These are phyloP conservation scores for Buphagus erythrorhynchus DNA, from an alignment of 2,797 vertebrate species.

Conservation along the genomic window DNA sequence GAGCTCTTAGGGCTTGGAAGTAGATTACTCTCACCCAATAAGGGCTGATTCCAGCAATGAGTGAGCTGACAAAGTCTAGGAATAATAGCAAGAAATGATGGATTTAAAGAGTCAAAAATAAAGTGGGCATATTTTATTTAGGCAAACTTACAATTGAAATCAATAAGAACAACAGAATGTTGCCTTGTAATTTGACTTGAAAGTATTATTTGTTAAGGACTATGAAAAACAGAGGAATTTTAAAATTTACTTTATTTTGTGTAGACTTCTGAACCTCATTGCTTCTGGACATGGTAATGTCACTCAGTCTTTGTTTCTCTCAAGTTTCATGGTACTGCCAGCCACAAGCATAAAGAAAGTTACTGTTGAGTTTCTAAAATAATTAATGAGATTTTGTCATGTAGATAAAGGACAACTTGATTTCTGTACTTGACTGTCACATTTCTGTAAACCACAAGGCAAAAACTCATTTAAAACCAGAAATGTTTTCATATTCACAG, in stretches of 20 bases:
- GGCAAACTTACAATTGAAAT: constrained; percentile 5
- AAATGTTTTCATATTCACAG: background rate
- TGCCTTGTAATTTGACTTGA: background rate
- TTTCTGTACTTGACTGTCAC: accelerated
- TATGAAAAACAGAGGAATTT: background rate
- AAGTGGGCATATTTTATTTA: background rate
- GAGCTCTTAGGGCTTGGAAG: background rate
- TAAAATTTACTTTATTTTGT: background rate
- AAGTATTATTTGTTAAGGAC: constrained; percentile 29
- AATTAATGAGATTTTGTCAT: background rate
- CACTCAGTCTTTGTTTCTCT: background rate
- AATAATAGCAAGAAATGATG: constrained; percentile 10
- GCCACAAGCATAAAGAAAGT: background rate
- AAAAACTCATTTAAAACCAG: background rate
- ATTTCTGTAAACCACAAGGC: background rate
- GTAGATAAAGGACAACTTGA: background rate
- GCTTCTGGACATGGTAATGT: background rate
- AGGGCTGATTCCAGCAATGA: background rate
- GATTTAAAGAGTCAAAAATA: constrained; percentile 23
- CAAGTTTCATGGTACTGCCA: background rate
- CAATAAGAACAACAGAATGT: background rate
- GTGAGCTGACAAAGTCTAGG: background rate
- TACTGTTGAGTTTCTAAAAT: background rate
- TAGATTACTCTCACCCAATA: background rate
- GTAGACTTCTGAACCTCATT: background rate